Evolutionary conservation across 2,797 vertebrate species (phyloP).

Genomic region (Kryptolebias ocellatus): DNA sequence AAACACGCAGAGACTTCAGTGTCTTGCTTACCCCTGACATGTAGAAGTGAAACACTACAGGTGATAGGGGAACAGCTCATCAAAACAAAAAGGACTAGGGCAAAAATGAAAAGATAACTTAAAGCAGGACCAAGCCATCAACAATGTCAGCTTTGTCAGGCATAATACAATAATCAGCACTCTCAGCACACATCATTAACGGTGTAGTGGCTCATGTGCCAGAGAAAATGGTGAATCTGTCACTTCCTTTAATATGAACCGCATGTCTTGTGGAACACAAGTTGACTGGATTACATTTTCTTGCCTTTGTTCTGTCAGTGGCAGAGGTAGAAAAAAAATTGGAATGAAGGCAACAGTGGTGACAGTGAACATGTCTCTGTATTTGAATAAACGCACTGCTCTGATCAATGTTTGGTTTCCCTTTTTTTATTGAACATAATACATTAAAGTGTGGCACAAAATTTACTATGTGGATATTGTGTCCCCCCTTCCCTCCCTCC

Average conservation of each 20-base stretch:
- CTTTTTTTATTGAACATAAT: background rate
- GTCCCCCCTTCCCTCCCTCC: no score
- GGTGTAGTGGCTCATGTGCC: conserved; percentile 60
- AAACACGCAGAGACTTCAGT: conserved; percentile 25
- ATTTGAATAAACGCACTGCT: conserved; percentile 8
- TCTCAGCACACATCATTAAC: conserved; percentile 70
- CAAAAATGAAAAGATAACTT: conserved; percentile 58
- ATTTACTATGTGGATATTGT: background rate
- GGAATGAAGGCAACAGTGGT: background rate
- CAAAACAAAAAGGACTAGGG: conserved; percentile 45
- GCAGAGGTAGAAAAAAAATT: conserved; percentile 29
- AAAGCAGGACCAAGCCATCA: conserved; percentile 51
- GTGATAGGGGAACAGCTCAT: conserved; percentile 15
- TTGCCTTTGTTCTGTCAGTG: conserved; percentile 35
- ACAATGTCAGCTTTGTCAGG: conserved; percentile 57
- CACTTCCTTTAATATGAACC: conserved; percentile 54
- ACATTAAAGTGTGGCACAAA: background rate
- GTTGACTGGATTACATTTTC: conserved; percentile 40
- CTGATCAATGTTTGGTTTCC: no score
- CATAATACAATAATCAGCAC: conserved; percentile 64
- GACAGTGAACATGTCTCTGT: conserved; percentile 30
- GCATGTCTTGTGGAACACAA: conserved; percentile 40
- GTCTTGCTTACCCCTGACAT: conserved; percentile 10
- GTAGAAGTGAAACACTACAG: conserved; percentile 22
- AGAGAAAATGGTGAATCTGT: conserved; percentile 65